phyloP scores from a whole-genome alignment of 2,888 invertebrate species.

The Diachrysia chrysitis region DNA sequence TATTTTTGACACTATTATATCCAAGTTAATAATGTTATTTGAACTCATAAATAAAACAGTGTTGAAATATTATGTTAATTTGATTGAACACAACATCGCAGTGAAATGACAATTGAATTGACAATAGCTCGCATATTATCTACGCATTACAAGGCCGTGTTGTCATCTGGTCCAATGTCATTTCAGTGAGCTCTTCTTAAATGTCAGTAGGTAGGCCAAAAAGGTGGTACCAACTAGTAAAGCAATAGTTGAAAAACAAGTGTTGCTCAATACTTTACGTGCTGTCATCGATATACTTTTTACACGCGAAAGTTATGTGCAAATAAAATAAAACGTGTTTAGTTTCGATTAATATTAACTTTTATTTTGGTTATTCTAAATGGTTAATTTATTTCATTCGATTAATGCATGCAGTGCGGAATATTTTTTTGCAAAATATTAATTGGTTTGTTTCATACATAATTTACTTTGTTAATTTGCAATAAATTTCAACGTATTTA shows the following conservation, averaged over 20 bases:
- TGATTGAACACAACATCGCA: conserved; percentile 64
- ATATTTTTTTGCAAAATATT: conserved; percentile 31
- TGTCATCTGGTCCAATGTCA: conserved; percentile 78
- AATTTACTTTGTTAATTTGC: conserved; percentile 33
- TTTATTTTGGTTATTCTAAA: conserved; percentile 4
- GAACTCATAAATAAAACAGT: conserved; percentile 40
- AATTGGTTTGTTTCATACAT: conserved; percentile 33
- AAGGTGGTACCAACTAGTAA: conserved; percentile 57
- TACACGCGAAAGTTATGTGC: conserved; percentile 36
- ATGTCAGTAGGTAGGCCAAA: conserved; percentile 78
- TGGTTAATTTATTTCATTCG: conserved; percentile 35
- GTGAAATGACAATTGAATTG: conserved; percentile 68
- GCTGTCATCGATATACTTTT: conserved; percentile 55
- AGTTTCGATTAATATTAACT: conserved; percentile 24
- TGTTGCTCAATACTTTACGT: conserved; percentile 62
- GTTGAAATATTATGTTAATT: conserved; percentile 65
- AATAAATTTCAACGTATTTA: conserved; percentile 45
- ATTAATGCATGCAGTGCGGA: conserved; percentile 55
- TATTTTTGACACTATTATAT: background rate
- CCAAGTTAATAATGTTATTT: conserved; percentile 20
- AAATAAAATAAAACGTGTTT: conserved; percentile 38
- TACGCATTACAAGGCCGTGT: conserved; percentile 69
- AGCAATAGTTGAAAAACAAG: conserved; percentile 65
- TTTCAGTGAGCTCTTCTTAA: conserved; percentile 74
- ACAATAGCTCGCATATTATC: conserved; percentile 69